Evolutionary conservation across 2,113 vertebrate species (phyloP), one percentile per base, ranked within the genome.

Genomic region (Condylura cristata): DNA sequence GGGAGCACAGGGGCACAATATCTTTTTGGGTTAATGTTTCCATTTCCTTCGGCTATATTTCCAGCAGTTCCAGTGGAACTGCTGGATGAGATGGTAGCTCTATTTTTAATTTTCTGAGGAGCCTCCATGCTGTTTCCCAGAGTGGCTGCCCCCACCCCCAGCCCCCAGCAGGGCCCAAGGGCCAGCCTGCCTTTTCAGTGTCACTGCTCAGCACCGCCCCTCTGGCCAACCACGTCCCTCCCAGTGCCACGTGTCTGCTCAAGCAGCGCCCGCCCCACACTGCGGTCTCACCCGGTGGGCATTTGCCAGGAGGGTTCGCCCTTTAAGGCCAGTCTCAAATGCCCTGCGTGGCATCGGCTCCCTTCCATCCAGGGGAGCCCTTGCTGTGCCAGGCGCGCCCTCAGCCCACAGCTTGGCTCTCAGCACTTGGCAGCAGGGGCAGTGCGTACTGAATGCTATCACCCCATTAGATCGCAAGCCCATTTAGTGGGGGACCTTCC

Each of bases 381-480:
- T 1, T 1, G 14, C 41, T 6, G 2, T 4, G 37, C 58, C 72
- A 13, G 1, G 32, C 4, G 0, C 20, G 5, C 89, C 83, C 5
- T 0, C 0, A 8, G 17, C 8, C 39, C 0, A 0, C 18, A 12
- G 56, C 14, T 37, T 72, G 17, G 70, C 11, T 2, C 12, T 13
- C 70, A 22, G 58, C 44, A 0, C 65, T 58, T 6, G 60, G 79
- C 58, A 34, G 58, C 81, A 58, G 0, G 22, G 22, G 44, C 2
- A 5, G 20, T 24, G 61, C 22, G 41, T 1, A 16, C 11, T 18
- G 53, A 5, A 2, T 4, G 60, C 63, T 87, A 85, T 82, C 95
- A 86, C 63, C 48, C 58, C 8, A 3, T 66, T 68, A 39, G 93
- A 78, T 85, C 90, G 20, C 13, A 72, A 81, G 89, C 80, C 80